Evolutionary conservation across 2,113 vertebrate genomes (phyloP), one percentile per base, ranked within the genome.

Genomic region (Grammomys surdaster): DNA sequence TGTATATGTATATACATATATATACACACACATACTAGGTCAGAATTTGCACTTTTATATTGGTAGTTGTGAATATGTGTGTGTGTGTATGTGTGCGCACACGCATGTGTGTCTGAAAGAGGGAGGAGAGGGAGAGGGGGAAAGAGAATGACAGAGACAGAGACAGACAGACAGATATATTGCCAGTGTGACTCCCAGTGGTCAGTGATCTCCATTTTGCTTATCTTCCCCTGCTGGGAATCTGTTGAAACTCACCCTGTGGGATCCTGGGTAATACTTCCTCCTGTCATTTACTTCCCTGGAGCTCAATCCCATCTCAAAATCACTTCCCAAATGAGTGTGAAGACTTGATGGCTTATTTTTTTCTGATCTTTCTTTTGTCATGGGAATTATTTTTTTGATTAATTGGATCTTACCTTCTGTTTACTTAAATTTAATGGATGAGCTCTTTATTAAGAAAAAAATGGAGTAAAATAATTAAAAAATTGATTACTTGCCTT

Each of bases 401-500:
- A 73, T 72, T 54, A 26, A 1, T 76, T 60, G 86, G 51, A 60
- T 95, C n/a, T 69, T 84, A 12, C 54, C 70, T 97, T 95, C n/a
- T 95, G 5, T 65, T 43, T 91, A n/a, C 33, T 31, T 76, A 48
- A 96, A 94, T 89, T 43, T 94, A 92, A 75, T 76, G 43, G 86
- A 16, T 5, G 72, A 86, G 33, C 13, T 93, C 67, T 95, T 20
- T 80, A 76, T 94, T 51, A 92, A n/a, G 40, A 40, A 33, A 56
- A 95, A 95, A 65, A 16, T 77, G 54, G 93, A 67, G 31, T 51
- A 92, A 75, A 72, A 89, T 40, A 40, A 40, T 80, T 91, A 87
- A 82, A 97, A 92, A 92, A 93, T 85, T 88, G 95, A 97, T 80
- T 92, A 22, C 0, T 95, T 58, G 63, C 7, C 78, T 95, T 94